phyloP scores from a whole-genome alignment of 2,888 invertebrate species.

The Ennomos fuscantarius region DNA sequence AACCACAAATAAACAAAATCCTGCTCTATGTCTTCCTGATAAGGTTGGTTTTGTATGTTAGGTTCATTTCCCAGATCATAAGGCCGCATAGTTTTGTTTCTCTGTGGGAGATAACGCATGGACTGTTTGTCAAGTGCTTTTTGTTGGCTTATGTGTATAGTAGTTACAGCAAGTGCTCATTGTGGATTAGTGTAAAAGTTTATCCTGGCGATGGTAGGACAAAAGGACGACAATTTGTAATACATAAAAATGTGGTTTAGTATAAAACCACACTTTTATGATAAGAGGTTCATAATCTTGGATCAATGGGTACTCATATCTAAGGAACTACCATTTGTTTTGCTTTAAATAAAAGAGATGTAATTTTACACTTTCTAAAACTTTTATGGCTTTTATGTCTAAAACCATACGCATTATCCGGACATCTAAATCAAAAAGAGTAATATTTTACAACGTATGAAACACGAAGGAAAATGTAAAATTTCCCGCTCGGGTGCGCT shows the following conservation, averaged over 20 bases:
- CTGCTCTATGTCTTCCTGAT: background rate
- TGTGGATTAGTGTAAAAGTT: constrained; percentile 25
- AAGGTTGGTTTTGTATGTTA: constrained; percentile 14
- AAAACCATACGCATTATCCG: constrained; percentile 1
- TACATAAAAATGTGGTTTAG: no score
- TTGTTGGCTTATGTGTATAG: constrained; percentile 31
- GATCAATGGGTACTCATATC: background rate
- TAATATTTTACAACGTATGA: constrained; percentile 18
- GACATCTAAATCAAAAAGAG: constrained; percentile 12
- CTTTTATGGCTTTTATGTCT: background rate
- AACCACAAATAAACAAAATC: constrained; percentile 7
- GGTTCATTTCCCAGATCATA: constrained; percentile 28
- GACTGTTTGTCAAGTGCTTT: constrained; percentile 37
- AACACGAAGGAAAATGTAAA: constrained; percentile 26
- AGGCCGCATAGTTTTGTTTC: constrained; percentile 39
- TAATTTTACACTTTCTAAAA: no score
- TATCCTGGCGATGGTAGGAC: background rate
- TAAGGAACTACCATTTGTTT: background rate
- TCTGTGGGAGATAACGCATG: constrained; percentile 34
- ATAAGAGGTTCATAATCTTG: no score
- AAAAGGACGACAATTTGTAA: no score
- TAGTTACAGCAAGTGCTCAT: constrained; percentile 30
- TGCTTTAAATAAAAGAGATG: no score
- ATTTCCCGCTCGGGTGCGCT: constrained; percentile 28
- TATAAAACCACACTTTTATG: no score